Percentiles rank a stretch among this genome's conserved stretches.
Conservation (phyloP, 2,113 vertebrate species). For the Benitochromis conjunctus region DNA sequence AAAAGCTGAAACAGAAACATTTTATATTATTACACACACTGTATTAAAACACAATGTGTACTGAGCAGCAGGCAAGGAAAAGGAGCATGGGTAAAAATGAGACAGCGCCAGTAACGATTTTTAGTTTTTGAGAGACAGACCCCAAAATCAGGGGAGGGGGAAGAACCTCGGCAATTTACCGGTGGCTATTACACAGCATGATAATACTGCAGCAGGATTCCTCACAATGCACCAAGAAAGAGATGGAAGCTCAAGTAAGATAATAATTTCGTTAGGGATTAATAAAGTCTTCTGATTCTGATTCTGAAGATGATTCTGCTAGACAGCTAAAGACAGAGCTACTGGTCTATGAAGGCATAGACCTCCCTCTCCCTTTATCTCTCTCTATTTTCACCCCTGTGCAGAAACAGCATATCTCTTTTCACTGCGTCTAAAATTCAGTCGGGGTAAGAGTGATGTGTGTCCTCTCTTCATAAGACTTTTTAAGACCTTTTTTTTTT, state of each 20-base stretch:
- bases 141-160: constrained; percentile 12
- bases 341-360: not conserved
- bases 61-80: constrained; percentile 42
- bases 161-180: not conserved
- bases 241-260: not conserved
- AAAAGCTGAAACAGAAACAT: constrained; percentile 54
- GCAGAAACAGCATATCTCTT: constrained; percentile 11
- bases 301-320: not conserved
- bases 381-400: not conserved
- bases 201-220: not conserved
- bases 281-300: no score
- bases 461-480: constrained; percentile 14
- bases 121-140: constrained; percentile 74
- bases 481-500: constrained; percentile 22
- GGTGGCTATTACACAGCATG: constrained; percentile 28
- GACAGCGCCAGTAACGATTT: constrained; percentile 51
- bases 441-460: constrained; percentile 11
- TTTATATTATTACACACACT: not conserved
- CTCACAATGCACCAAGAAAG: not conserved
- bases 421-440: constrained; percentile 16
- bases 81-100: not conserved
- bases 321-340: constrained; percentile 13
- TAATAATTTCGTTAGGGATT: no score
- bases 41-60: constrained; percentile 20
- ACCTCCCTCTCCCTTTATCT: not conserved